Base-by-base conservation (phyloP, 2,113 vertebrate genomes). In the Cairina moschata region DNA sequence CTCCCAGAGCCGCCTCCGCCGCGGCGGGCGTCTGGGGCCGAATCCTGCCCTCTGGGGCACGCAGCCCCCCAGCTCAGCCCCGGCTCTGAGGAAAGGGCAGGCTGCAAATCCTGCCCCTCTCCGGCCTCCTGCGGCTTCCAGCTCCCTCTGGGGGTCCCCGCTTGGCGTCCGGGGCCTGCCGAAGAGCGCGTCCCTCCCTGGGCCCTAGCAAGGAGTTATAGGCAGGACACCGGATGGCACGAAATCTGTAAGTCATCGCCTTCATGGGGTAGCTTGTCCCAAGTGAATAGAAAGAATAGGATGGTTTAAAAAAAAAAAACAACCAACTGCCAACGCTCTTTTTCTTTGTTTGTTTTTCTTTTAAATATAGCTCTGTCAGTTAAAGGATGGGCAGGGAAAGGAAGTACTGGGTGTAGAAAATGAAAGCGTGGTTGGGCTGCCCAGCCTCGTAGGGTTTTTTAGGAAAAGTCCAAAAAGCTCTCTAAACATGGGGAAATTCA, bases 391-490 rank as follows among this genome's bases (percentile, higher is more conserved):
- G 13, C 62, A 91, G 81, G 48, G 71, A 79, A 56, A 89, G 81
- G 86, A 97, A 96, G 34, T 60, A 91, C 73, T 54, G 60, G 90
- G 73, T 66, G 80, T 82, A 83, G 83, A 93, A 95, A 93, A 92
- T 55, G 58, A 92, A 95, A 93, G 69, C 1, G 0, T 83, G 44
- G n/a, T 80, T 69, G 74, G 40, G 59, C 50, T 89, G 50, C 66
- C 6, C 6, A 79, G 65, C 58, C 50, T 79, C 78, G 26, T 59
- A 32, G n/a, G 50, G 29, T 62, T 93, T 93, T 90, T 80, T 56
- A 89, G 76, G 81, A 90, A 94, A 88, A 84, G 48, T 68, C 48
- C 8, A 23, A 62, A 90, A 83, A 48, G 21, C 79, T 89, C 71
- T 81, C 32, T 79, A 65, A 93, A 81, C 40, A 26, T 44, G 40